Percentiles rank a stretch among this genome's conserved stretches.
Evolutionary conservation across 1,140 invertebrate genomes (phyloP).

Genomic region (Epicauta chinensis): DNA sequence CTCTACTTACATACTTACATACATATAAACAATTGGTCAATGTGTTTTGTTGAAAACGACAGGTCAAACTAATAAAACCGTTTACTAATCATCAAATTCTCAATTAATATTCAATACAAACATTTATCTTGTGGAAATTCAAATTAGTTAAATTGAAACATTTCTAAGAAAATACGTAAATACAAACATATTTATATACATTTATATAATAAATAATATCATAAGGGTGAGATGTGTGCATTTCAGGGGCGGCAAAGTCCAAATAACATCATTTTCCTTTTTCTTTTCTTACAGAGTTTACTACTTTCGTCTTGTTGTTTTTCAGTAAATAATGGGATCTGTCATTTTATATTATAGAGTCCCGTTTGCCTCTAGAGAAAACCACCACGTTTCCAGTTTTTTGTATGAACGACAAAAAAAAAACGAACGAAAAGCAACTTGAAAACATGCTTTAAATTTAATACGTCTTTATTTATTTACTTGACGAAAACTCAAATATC

Average conservation of each 20-base stretch:
- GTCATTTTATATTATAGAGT: slow-evolving; percentile 41
- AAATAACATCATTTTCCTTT: slow-evolving; percentile 36
- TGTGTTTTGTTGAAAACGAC: no score
- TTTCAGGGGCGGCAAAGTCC: slow-evolving; percentile 26
- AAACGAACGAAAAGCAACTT: slow-evolving; percentile 12
- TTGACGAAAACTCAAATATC: slow-evolving; percentile 7
- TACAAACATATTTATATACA: no score
- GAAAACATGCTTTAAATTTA: slow-evolving; percentile 18
- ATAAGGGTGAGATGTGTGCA: slow-evolving; percentile 28
- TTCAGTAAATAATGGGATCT: slow-evolving; percentile 44
- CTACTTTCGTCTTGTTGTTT: slow-evolving; percentile 42
- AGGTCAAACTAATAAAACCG: no score
- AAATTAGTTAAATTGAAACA: not conserved
- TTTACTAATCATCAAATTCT: slow-evolving; percentile 1
- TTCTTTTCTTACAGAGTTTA: slow-evolving; percentile 39
- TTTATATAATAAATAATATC: slow-evolving; percentile 30
- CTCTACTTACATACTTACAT: no score
- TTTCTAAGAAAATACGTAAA: no score
- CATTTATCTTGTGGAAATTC: slow-evolving; percentile 1
- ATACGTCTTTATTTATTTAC: slow-evolving; percentile 21
- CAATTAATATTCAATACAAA: not conserved
- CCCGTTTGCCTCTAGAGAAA: slow-evolving; percentile 31
- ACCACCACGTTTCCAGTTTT: slow-evolving; percentile 12
- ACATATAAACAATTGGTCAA: no score
- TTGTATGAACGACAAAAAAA: no score